Percentiles rank a stretch among this genome's conserved stretches.
phyloP scores from a whole-genome alignment of 2,113 vertebrate genomes.

The Triplophysa siluroides region DNA sequence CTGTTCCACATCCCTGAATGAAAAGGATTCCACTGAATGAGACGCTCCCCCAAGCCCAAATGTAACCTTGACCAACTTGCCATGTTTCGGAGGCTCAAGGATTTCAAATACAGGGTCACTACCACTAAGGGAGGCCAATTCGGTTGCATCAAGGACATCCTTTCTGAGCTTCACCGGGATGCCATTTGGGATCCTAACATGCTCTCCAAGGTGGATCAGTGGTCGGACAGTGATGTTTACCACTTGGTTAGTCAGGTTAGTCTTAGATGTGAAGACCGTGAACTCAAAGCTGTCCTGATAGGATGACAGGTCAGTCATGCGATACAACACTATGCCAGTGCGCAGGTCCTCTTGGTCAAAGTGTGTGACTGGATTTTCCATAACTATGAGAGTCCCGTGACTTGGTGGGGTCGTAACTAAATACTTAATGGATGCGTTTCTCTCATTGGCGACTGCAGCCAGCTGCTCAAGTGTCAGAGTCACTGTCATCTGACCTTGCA shows the following conservation, averaged over 20 bases:
- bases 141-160: constrained; percentile 82
- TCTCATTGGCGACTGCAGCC: constrained; percentile 80
- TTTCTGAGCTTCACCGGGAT: constrained; percentile 74
- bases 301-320: constrained; percentile 78
- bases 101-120: constrained; percentile 83
- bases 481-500: constrained; percentile 78
- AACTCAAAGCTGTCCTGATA: constrained; percentile 79
- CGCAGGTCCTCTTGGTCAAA: constrained; percentile 83
- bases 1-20: constrained; percentile 81
- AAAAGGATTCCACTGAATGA: constrained; percentile 72
- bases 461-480: constrained; percentile 77
- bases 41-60: constrained; percentile 55
- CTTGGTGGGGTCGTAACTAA: constrained; percentile 73
- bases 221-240: constrained; percentile 77
- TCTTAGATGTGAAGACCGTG: constrained; percentile 73
- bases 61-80: constrained; percentile 77
- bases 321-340: constrained; percentile 75
- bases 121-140: constrained; percentile 79
- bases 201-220: constrained; percentile 69
- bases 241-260: constrained; percentile 74
- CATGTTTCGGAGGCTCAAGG: constrained; percentile 74
- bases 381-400: constrained; percentile 77
- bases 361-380: constrained; percentile 69
- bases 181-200: constrained; percentile 74
- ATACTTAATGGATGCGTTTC: constrained; percentile 75